Percentiles rank a stretch among this genome's conserved stretches.
Evolutionary conservation across 2,888 invertebrate genomes (phyloP).

Genomic region (Aphelenchoides bicaudatus): DNA sequence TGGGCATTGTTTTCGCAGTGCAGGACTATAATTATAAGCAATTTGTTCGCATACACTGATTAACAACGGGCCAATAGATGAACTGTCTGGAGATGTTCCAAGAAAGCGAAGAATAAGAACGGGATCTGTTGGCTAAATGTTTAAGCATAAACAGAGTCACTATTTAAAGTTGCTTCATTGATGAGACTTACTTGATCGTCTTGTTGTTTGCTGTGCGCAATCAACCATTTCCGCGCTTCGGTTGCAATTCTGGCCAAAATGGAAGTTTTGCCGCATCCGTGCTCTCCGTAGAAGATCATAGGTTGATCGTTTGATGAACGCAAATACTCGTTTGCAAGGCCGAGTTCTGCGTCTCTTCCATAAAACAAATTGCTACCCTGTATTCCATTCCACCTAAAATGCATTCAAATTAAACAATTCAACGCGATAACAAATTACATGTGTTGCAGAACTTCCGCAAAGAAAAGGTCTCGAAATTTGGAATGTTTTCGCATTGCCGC

Average conservation of each 20-base stretch:
- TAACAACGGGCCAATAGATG: conserved; percentile 84
- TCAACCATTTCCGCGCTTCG: conserved; percentile 41
- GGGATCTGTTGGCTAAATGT: conserved; percentile 71
- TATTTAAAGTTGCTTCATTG: no score
- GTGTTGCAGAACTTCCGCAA: conserved; percentile 39
- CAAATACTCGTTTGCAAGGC: conserved; percentile 76
- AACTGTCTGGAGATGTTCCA: conserved; percentile 91
- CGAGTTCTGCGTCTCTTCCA: conserved; percentile 80
- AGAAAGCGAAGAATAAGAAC: conserved; percentile 84
- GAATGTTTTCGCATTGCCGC: conserved; percentile 52
- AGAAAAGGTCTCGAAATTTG: conserved; percentile 39
- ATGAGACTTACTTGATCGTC: no score
- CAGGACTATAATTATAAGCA: conserved; percentile 49
- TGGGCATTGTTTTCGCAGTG: conserved; percentile 86
- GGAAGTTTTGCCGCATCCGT: conserved; percentile 96
- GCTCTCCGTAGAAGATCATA: conserved; percentile 71
- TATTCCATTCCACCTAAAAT: conserved; percentile 34
- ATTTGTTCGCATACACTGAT: conserved; percentile 88
- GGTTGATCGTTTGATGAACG: conserved; percentile 66
- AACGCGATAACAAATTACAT: conserved; percentile 9
- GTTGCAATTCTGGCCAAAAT: conserved; percentile 83
- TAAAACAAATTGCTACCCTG: conserved; percentile 68
- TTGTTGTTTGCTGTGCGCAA: not conserved
- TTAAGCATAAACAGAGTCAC: no score
- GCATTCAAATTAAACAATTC: not conserved